A percentile compares a stretch with the other conserved stretches of the same genome.
Conservation (phyloP, 2,113 vertebrate species). For the Sinocyclocheilus anophthalmus region DNA sequence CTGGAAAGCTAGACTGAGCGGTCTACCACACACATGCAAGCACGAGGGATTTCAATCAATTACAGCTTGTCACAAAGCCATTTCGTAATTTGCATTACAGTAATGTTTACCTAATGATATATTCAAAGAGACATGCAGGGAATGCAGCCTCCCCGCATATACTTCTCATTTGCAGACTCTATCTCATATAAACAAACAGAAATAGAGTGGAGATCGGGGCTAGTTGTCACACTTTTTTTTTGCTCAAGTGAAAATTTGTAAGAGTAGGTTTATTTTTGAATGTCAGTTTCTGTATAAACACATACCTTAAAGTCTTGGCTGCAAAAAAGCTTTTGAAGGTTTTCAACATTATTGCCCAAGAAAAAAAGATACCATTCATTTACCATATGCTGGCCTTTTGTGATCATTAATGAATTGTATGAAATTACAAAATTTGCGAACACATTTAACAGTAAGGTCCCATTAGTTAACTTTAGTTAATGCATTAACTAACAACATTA, state of each 20-base stretch:
- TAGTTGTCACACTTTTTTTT: neutral
- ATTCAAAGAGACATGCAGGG: neutral
- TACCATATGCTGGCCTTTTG: neutral
- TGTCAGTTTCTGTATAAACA: neutral
- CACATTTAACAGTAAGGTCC: too few species aligned
- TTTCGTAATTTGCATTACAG: conserved; percentile 29
- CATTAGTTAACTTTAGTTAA: too few species aligned
- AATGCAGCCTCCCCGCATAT: neutral
- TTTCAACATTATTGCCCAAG: neutral
- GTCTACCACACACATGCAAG: conserved; percentile 24
- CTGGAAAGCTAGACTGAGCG: conserved; percentile 11
- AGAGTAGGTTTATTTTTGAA: neutral
- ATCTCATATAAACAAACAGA: neutral
- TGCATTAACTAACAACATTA: too few species aligned
- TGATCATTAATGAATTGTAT: neutral
- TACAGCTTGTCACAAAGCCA: conserved; percentile 8
- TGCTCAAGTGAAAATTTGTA: neutral
- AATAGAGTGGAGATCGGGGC: neutral
- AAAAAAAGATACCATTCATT: neutral
- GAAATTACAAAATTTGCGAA: neutral
- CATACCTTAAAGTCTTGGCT: neutral
- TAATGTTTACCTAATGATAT: neutral
- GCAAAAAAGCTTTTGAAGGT: neutral
- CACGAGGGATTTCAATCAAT: conserved; percentile 24
- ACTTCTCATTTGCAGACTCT: conserved; percentile 7